Base-by-base conservation (phyloP, 2,888 invertebrate species). In the Nymphalis urticae region DNA sequence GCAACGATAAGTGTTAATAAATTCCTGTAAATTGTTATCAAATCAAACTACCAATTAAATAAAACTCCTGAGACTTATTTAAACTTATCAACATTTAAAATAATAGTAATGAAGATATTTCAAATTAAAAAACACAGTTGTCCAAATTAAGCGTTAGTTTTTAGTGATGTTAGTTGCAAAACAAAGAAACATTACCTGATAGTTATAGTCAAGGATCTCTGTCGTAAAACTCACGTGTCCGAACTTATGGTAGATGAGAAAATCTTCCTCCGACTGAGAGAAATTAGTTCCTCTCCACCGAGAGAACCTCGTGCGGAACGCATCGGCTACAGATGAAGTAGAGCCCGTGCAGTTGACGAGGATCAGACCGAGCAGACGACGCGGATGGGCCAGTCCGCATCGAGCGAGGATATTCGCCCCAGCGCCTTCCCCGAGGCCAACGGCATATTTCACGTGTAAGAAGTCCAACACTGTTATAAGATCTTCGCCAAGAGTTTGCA, bases 321-420 rank as follows among this genome's bases (percentile, higher is more conserved):
- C 96, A 82, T 97, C 97, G 80, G 97, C 94, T 69, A 97, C 96
- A 5, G 97, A 96, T 4, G 97, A 96, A 9, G 97, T 96, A 62
- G 97, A 96, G 32, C 96, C 96, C 0, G 97, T 97, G 85, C 97
- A 96, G 93, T 98, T 97, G 78, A 98, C 96, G 73, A 98, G 93
- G 79, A 97, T 95, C 51, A 97, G 94, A 42, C 97, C 97, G 0
- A 97, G 93, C 60, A 95, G 95, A 56, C 97, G 93, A 24, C 95
- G 94, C 0, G 97, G 96, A 86, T 97, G 96, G 21, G 96, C 96
- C 81, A 97, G 93, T 72, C 97, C 97, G 83, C 97, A 97, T 72
- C 97, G 94, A 4, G 97, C 96, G 66, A 97, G 90, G 62, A 97
- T 95, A 87, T 97, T 97, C 71, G 97, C 97, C 0, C 97, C 97